These are phyloP conservation scores for Papilio polyxenes DNA, from an alignment of 1,140 invertebrate species.

Conservation along the genomic window DNA sequence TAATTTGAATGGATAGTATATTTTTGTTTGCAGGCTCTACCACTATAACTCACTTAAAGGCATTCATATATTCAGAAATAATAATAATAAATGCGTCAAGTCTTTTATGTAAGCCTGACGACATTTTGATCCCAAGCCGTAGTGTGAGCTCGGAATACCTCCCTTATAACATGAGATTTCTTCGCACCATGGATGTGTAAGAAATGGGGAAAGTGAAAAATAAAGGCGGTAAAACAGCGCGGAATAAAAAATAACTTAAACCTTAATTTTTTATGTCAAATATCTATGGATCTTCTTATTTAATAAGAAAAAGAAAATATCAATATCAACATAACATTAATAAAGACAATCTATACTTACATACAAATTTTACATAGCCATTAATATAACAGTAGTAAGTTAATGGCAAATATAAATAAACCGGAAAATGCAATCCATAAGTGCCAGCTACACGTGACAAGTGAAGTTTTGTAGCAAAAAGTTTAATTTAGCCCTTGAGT, in stretches of 20 bases:
- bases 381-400: not conserved
- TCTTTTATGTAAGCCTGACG: slow-evolving; percentile 5
- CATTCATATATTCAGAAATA: not conserved
- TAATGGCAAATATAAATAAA: not conserved
- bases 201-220: not conserved
- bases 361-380: not conserved
- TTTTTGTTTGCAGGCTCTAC: not conserved
- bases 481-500: slow-evolving; percentile 40
- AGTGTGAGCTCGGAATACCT: not conserved
- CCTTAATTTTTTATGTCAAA: no score
- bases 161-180: not conserved
- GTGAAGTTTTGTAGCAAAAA: slow-evolving; percentile 34
- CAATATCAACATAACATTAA: no score
- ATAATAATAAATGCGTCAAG: slow-evolving; percentile 11
- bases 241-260: not conserved
- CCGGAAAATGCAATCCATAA: slow-evolving; percentile 25
- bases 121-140: slow-evolving; percentile 18
- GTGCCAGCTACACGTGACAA: slow-evolving; percentile 33
- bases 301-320: no score
- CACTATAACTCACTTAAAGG: no score
- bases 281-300: not conserved
- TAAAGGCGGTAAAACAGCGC: not conserved
- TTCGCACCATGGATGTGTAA: not conserved
- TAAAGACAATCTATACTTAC: not conserved
- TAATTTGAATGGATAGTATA: no score